Conservation (phyloP, 92 coral and sea anemone genomes). For the Isaurus tuberculatus region DNA sequence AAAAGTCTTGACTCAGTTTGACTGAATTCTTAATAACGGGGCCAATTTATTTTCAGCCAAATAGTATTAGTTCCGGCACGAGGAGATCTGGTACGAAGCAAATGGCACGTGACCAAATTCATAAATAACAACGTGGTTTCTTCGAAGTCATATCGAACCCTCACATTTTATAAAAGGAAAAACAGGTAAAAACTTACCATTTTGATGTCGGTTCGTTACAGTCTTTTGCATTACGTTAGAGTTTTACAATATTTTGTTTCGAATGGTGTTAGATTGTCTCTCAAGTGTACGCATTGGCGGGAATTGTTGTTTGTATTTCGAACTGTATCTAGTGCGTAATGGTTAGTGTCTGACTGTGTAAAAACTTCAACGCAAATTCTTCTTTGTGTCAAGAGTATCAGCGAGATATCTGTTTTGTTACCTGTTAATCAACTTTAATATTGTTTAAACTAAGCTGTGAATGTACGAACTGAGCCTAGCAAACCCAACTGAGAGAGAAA, state of each 20-base stretch:
- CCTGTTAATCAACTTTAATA: background rate
- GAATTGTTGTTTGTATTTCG: conserved; percentile 29
- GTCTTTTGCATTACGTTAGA: conserved; percentile 27
- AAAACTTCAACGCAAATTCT: conserved; percentile 29
- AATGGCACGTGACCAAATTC: conserved; percentile 35
- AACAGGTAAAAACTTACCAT: conserved; percentile 31
- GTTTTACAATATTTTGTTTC: background rate
- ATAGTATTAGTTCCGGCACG: background rate
- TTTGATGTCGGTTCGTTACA: background rate
- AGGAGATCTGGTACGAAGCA: conserved; percentile 33
- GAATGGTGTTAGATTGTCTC: conserved; percentile 10
- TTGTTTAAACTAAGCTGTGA: background rate
- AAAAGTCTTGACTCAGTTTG: too few relatives aligned
- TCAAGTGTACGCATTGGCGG: background rate
- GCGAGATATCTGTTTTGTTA: background rate
- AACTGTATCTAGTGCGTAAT: background rate
- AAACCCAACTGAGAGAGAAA: background rate
- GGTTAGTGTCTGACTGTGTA: background rate
- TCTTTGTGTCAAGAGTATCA: background rate
- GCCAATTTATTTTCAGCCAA: too few relatives aligned
- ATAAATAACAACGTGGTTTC: conserved; percentile 51
- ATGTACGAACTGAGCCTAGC: too few relatives aligned
- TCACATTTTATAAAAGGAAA: conserved; percentile 21
- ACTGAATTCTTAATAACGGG: too few relatives aligned
- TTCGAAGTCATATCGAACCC: conserved; percentile 33